These are phyloP conservation scores for Sebastes flavidus DNA, from an alignment of 2,797 vertebrate genomes.

Conservation along the genomic window DNA sequence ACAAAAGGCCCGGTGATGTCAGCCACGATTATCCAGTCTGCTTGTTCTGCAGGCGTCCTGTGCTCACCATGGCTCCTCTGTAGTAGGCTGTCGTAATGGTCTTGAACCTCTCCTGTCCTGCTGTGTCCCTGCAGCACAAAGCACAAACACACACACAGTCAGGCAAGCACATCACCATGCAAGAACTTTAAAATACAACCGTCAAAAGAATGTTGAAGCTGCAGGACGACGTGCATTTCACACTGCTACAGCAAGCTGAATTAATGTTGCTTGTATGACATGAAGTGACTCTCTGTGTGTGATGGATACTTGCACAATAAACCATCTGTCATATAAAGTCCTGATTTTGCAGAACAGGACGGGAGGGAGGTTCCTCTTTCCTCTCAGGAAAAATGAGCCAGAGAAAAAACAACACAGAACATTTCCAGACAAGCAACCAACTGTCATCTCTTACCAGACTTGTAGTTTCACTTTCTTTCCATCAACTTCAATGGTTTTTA, in stretches of 20 bases:
- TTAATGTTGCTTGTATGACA: not conserved
- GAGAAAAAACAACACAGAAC: not conserved
- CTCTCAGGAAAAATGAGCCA: constrained; percentile 18
- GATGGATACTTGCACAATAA: constrained; percentile 19
- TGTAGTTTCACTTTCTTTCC: constrained; percentile 96
- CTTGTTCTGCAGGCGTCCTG: constrained; percentile 15
- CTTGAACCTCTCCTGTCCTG: constrained; percentile 97
- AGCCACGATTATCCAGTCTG: constrained; percentile 44
- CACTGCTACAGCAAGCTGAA: not conserved
- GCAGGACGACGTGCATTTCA: not conserved
- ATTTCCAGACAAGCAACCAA: not conserved
- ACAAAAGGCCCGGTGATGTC: constrained; percentile 36
- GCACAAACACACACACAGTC: not conserved
- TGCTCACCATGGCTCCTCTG: constrained; percentile 91
- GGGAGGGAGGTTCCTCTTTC: constrained; percentile 53
- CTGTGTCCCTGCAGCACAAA: constrained; percentile 89
- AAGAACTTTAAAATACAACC: not conserved
- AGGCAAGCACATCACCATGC: not conserved
- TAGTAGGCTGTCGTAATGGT: constrained; percentile 97
- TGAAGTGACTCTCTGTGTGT: constrained; percentile 19
- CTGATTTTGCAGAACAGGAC: constrained; percentile 15
- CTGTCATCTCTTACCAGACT: constrained; percentile 86
- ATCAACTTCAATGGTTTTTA: constrained; percentile 93
- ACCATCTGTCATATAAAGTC: constrained; percentile 40
- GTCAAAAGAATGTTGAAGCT: not conserved